Evolutionary conservation across 2,797 vertebrate species (phyloP), one percentile per base, ranked within the genome.

Genomic region (Danionella dracula): DNA sequence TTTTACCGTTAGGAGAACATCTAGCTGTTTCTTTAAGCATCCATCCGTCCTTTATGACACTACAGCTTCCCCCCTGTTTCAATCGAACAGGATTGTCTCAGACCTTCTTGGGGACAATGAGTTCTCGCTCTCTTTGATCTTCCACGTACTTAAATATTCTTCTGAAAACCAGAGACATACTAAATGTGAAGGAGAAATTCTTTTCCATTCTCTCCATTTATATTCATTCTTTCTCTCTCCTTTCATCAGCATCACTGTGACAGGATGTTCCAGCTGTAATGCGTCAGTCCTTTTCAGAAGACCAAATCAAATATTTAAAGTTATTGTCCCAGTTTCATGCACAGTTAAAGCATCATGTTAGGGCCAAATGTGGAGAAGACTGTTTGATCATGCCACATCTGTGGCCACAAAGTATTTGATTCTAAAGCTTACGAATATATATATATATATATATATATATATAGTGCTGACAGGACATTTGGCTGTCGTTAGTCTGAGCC

Each of bases 331-430:
- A 63, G 37, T 63, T 60, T 72, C 48, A 60, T 19, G 20, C 50
- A 16, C 59, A 48, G 42, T 54, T 72, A 50, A 67, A 61, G 40
- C 32, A 40, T 62, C 35, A 23, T 61, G 45, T 73, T 70, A 58
- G 55, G 32, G 44, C 31, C 19, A 10, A 51, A 64, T 4, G 12
- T 21, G 13, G 59, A 5, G 7, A 62, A 49, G 49, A 63, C 16
- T 50, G 61, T 70, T 71, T 73, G 61, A 72, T 69, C 35, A 48
- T 35, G 65, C n/a, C 29, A 32, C 62, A 54, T 66, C 65, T 74
- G 41, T 32, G 23, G 57, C 32, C 53, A 21, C 42, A 4, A 13
- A 27, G 46, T 34, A 11, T 37, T 45, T 20, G 48, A 53, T 38
- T 20, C 60, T 68, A 50, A 60, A 8, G 8, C 15, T 16, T 10